These are phyloP conservation scores for Alligator sinensis DNA, from an alignment of 2,113 vertebrate species.

Conservation along the genomic window DNA sequence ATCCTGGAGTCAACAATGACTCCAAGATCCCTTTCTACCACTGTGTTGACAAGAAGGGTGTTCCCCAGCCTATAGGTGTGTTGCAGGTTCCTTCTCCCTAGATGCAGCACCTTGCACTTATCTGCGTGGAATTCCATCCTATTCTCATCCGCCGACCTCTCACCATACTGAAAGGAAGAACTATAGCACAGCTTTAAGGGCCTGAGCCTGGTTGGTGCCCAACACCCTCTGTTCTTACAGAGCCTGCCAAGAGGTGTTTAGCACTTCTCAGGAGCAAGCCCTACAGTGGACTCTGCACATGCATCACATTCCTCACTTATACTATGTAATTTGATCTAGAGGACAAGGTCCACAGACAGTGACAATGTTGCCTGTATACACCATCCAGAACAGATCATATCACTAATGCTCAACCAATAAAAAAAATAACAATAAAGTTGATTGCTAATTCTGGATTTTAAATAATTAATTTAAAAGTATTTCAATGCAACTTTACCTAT, in stretches of 20 bases:
- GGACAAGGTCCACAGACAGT: background rate
- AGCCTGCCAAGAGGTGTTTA: background rate
- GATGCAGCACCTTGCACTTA: no score
- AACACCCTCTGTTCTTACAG: background rate
- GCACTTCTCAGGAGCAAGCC: background rate
- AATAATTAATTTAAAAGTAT: conserved; percentile 14
- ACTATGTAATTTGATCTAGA: background rate
- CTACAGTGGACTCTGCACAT: background rate
- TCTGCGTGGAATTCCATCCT: no score
- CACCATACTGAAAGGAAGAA: background rate
- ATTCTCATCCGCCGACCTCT: no score
- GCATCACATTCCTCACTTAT: background rate
- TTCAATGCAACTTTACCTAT: conserved; percentile 1
- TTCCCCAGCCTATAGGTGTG: no score
- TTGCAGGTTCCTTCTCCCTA: no score
- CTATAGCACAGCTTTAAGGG: background rate
- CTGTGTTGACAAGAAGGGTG: no score
- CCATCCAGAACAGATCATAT: background rate
- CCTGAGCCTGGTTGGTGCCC: background rate
- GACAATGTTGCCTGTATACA: rapidly evolving
- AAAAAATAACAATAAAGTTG: conserved; percentile 23
- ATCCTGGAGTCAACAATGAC: no score
- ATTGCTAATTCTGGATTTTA: background rate
- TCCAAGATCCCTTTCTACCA: no score
- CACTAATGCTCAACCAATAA: background rate